phyloP scores from a whole-genome alignment of 2,797 vertebrate species.

The Falco rusticolus region DNA sequence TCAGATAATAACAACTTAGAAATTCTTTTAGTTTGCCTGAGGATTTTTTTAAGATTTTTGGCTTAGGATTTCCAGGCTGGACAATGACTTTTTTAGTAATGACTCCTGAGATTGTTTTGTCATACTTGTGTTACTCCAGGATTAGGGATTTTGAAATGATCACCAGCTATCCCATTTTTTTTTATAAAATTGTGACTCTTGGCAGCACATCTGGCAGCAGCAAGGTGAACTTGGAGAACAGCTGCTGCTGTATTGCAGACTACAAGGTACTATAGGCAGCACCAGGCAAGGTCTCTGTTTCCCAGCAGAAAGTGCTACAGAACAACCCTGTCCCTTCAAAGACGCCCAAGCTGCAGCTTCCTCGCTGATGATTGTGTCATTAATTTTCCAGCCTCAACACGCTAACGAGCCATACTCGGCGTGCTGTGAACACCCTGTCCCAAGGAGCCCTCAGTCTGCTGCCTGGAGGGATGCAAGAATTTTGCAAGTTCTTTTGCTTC shows the following conservation, averaged over 20 bases:
- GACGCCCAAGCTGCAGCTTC: background rate
- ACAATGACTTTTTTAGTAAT: background rate
- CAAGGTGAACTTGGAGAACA: background rate
- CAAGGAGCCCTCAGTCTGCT: background rate
- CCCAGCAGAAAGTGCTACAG: background rate
- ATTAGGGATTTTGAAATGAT: background rate
- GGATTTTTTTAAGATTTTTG: background rate
- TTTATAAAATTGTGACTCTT: background rate
- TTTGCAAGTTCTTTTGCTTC: background rate
- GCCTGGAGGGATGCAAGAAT: background rate
- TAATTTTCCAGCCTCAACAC: background rate
- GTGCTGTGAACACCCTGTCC: background rate
- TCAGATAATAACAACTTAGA: background rate
- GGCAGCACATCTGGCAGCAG: background rate
- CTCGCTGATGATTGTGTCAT: background rate
- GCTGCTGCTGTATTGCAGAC: background rate
- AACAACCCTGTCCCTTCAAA: background rate
- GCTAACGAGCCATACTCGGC: background rate
- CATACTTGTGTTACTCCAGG: fast-evolving
- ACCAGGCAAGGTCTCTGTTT: background rate
- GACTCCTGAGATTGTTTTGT: background rate
- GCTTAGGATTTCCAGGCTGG: background rate
- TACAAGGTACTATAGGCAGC: fast-evolving
- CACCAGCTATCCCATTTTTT: background rate
- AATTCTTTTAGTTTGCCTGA: background rate